Evolutionary conservation across 2,113 vertebrate species (phyloP).

Genomic region (Rhinopithecus roxellana): DNA sequence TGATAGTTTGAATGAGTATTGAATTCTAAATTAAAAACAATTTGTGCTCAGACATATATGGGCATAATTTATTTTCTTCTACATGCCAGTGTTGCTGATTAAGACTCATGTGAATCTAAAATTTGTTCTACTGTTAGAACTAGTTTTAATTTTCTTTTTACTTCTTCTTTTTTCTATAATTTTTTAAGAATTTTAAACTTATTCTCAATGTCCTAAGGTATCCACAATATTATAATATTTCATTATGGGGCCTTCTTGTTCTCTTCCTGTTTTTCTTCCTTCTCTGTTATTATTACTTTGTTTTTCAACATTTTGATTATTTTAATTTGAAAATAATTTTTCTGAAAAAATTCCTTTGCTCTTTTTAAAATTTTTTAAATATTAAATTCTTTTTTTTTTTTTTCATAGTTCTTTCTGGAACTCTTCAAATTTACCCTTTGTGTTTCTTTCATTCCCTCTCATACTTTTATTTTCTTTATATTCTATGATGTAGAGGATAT

Average conservation of each 20-base stretch:
- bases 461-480: background rate
- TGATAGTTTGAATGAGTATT: background rate
- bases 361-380: background rate
- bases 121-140: background rate
- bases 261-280: background rate
- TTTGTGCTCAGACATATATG: background rate
- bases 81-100: background rate
- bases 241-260: background rate
- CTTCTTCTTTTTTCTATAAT: background rate
- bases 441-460: background rate
- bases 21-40: background rate
- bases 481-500: background rate
- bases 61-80: background rate
- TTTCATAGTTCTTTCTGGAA: background rate
- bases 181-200: background rate
- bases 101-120: background rate
- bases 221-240: background rate
- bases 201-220: background rate
- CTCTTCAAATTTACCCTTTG: background rate
- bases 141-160: background rate
- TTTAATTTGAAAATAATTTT: background rate
- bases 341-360: background rate
- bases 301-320: background rate
- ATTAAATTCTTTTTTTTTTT: background rate
- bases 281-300: background rate